Percentiles rank a stretch among this genome's conserved stretches.
Evolutionary conservation across 2,113 vertebrate species (phyloP).

Genomic region (Tautogolabrus adspersus): DNA sequence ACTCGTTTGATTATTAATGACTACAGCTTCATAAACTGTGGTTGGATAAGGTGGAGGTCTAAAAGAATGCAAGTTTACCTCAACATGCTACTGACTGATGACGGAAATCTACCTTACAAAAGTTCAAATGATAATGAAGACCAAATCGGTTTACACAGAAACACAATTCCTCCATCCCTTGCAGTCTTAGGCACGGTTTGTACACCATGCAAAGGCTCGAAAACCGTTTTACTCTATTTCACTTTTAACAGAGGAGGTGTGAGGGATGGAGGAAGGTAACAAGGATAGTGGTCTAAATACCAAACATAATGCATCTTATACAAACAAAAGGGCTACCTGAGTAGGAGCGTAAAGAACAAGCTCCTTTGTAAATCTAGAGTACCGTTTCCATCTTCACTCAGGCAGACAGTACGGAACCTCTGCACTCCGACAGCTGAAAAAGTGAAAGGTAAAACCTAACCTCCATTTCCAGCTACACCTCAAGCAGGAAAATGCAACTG

Average conservation of each 20-base stretch:
- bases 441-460: slow-evolving; percentile 38
- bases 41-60: slow-evolving; percentile 42
- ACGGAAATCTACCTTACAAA: slow-evolving; percentile 37
- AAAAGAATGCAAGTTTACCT: slow-evolving; percentile 51
- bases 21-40: slow-evolving; percentile 84
- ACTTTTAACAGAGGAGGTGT: slow-evolving; percentile 33
- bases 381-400: slow-evolving; percentile 56
- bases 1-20: slow-evolving; percentile 91
- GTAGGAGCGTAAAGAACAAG: slow-evolving; percentile 64
- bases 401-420: slow-evolving; percentile 14
- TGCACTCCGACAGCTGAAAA: slow-evolving; percentile 43
- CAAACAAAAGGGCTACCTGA: slow-evolving; percentile 77
- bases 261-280: slow-evolving; percentile 51
- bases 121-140: slow-evolving; percentile 28
- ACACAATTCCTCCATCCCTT: slow-evolving; percentile 50
- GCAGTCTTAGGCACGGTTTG: slow-evolving; percentile 62
- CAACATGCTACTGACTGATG: slow-evolving; percentile 41
- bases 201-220: slow-evolving; percentile 24
- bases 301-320: slow-evolving; percentile 63
- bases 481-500: slow-evolving; percentile 31
- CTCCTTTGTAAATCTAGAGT: slow-evolving; percentile 71
- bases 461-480: slow-evolving; percentile 29
- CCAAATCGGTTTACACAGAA: slow-evolving; percentile 48
- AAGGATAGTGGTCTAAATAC: slow-evolving; percentile 76
- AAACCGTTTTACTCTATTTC: slow-evolving; percentile 18